Conservation (phyloP, 2,888 invertebrate genomes). For the Eucriotettix oculatus region DNA sequence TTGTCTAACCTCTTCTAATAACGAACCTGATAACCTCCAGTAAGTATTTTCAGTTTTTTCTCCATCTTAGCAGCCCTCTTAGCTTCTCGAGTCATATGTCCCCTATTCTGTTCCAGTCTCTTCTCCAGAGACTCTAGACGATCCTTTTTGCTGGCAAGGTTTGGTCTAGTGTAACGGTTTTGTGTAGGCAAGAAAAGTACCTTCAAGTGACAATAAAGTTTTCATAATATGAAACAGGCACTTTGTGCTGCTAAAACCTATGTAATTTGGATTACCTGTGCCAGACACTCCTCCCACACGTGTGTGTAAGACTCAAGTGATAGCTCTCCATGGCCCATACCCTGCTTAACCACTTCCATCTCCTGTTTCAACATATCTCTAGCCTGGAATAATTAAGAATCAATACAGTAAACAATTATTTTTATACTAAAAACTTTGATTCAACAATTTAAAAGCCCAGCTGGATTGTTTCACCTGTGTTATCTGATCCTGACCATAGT, state of each 20-base stretch:
- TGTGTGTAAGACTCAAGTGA: slow-evolving; percentile 82
- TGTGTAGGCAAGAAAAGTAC: slow-evolving; percentile 82
- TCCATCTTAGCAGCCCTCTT: slow-evolving; percentile 95
- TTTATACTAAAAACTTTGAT: neutral
- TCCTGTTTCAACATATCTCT: slow-evolving; percentile 51
- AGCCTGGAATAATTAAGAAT: slow-evolving; percentile 2
- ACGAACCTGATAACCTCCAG: slow-evolving; percentile 70
- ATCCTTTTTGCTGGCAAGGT: slow-evolving; percentile 90
- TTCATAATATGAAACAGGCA: neutral
- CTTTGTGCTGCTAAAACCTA: neutral
- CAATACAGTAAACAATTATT: neutral
- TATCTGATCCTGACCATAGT: slow-evolving; percentile 50
- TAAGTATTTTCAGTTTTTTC: slow-evolving; percentile 89
- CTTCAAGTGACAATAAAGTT: slow-evolving; percentile 22
- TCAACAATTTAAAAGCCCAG: too few relatives aligned
- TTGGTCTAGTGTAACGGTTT: slow-evolving; percentile 84
- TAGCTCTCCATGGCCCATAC: slow-evolving; percentile 92
- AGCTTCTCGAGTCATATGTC: slow-evolving; percentile 93
- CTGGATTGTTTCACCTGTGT: slow-evolving; percentile 22
- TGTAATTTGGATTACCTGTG: slow-evolving; percentile 42
- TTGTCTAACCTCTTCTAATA: neutral
- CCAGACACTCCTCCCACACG: slow-evolving; percentile 94
- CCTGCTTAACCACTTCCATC: slow-evolving; percentile 77
- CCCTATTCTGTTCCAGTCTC: slow-evolving; percentile 77
- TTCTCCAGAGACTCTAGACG: slow-evolving; percentile 86